phyloP scores from a whole-genome alignment of 2,113 vertebrate species.

The Puntigrus tetrazona region DNA sequence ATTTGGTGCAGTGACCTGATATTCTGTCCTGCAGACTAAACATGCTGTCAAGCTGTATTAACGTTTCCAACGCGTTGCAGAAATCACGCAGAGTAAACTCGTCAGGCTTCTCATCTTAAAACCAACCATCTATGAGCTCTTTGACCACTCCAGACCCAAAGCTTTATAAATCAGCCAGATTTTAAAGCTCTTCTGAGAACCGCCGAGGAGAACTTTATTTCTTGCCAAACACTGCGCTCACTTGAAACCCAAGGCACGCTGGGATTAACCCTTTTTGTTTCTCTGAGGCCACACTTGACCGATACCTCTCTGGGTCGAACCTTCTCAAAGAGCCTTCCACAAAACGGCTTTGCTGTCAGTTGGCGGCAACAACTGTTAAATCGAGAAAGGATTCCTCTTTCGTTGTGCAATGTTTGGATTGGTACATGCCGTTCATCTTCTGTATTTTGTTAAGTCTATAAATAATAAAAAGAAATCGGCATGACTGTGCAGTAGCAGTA shows the following conservation, averaged over 20 bases:
- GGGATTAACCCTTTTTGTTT: not conserved
- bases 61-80: not conserved
- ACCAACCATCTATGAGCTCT: constrained; percentile 11
- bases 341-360: not conserved
- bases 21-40: constrained; percentile 42
- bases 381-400: not conserved
- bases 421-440: not conserved
- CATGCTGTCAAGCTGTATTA: constrained; percentile 15
- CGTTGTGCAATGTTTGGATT: not conserved
- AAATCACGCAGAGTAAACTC: not conserved
- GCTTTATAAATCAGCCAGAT: not conserved
- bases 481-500: not conserved
- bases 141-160: not conserved
- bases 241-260: not conserved
- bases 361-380: not conserved
- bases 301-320: not conserved
- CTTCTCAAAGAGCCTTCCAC: not conserved
- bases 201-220: not conserved
- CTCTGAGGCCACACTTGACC: not conserved
- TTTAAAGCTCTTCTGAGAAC: constrained; percentile 18
- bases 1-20: not conserved
- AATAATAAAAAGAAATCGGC: not conserved
- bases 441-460: not conserved
- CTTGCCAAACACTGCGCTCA: constrained; percentile 11
- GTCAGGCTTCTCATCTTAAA: not conserved